Evolutionary conservation across 2,888 invertebrate species (phyloP), one percentile per base, ranked within the genome.

Genomic region (Thereva unica): DNA sequence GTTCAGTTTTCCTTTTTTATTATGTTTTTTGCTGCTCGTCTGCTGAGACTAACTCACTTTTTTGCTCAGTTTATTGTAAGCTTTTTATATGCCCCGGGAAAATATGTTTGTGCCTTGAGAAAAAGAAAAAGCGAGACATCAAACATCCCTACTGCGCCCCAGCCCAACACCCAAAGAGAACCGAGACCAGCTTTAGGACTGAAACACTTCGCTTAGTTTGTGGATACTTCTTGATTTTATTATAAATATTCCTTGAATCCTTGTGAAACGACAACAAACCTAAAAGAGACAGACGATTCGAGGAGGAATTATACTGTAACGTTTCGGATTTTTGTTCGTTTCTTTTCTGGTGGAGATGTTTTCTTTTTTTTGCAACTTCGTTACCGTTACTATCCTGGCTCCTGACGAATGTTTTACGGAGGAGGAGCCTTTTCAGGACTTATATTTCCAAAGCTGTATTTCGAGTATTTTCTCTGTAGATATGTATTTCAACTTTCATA

Each of bases 41-140:
- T 61, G 50, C 47, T n/a, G 44, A 42, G 42, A 56, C 47, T 47
- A 45, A 61, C 55, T 54, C 35, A 35, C 4, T 41, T 54, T 49
- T 67, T 64, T 64, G 34, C 44, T 67, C 50, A 37, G 12, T 45
- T 67, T 44, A 45, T 67, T 56, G 47, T 12, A 23, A 64, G 52
- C 44, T 45, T 64, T 61, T 50, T 47, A 61, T 61, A 50, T 61
- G 61, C 61, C 49, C 49, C 23, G 38, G 61, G 49, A 40, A 61
- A 50, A 40, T 38, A 61, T 9, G 50, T 47, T 49, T 49, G 38
- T 50, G 34, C 49, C 57, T 40, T 38, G 5, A 53, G 53, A 53
- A 53, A 53, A 37, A 38, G 53, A 10, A 38, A 38, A 53, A 38
- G 8, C 61, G 9, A 10, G 47, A 47, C 34, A 40, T 3, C 61